Evolutionary conservation across 2,113 vertebrate species (phyloP).

Genomic region (Peucedramus taeniatus): DNA sequence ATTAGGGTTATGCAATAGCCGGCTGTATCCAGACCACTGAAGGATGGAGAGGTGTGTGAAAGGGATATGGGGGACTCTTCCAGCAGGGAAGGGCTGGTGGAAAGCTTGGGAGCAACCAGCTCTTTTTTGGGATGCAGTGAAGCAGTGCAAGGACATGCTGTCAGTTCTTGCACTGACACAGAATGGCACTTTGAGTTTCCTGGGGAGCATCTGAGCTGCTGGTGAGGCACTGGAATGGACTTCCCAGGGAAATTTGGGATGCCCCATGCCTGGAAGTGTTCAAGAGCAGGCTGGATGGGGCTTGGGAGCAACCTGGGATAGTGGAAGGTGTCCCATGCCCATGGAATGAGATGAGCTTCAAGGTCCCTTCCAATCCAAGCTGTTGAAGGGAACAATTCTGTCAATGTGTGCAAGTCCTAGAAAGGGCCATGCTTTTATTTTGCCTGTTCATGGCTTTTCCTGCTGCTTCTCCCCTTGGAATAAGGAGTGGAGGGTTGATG

Average conservation of each 20-base stretch:
- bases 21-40: background rate
- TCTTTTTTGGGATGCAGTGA: background rate
- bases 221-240: background rate
- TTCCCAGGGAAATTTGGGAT: background rate
- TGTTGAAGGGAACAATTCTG: background rate
- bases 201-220: background rate
- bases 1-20: slow-evolving; percentile 55
- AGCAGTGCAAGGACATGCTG: background rate
- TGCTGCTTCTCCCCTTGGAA: background rate
- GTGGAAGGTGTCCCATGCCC: background rate
- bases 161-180: background rate
- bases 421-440: background rate
- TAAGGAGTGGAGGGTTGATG: background rate
- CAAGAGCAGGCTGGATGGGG: background rate
- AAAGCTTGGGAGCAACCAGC: background rate
- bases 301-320: background rate
- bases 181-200: background rate
- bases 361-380: background rate
- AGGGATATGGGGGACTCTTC: background rate
- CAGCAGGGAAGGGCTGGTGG: background rate
- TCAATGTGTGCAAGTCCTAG: background rate
- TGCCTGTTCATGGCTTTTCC: background rate
- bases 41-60: background rate
- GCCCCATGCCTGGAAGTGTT: background rate
- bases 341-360: background rate